A percentile compares a stretch with the other conserved stretches of the same genome.
These are phyloP conservation scores for Lepus oiostolus DNA, from an alignment of 2,797 vertebrate genomes.

Conservation along the genomic window DNA sequence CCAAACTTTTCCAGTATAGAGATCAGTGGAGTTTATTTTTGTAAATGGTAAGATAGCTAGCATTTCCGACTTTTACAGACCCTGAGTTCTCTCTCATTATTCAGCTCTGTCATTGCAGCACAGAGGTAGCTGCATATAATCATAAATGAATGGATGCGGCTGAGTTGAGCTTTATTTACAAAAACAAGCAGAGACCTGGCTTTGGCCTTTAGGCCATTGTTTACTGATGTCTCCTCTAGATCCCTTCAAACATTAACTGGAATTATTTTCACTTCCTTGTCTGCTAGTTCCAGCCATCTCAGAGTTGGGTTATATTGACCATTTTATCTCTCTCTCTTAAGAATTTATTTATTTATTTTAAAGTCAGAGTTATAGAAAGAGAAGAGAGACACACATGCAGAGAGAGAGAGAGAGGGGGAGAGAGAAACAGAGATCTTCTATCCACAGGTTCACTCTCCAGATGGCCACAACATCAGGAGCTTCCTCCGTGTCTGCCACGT, in stretches of 20 bases:
- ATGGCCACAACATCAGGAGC: too few relatives aligned
- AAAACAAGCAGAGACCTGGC: background rate
- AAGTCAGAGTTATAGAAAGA: too few relatives aligned
- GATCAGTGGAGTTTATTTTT: slow-evolving; percentile 16
- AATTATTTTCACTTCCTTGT: background rate
- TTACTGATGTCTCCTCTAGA: background rate
- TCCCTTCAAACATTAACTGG: background rate
- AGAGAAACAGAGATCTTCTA: too few relatives aligned
- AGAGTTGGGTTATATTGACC: slow-evolving; percentile 33
- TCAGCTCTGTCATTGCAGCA: background rate
- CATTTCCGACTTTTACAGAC: background rate
- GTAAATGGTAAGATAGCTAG: background rate
- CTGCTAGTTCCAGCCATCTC: background rate
- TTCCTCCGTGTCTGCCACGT: too few relatives aligned
- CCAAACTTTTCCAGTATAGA: slow-evolving; percentile 20
- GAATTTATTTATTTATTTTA: too few relatives aligned
- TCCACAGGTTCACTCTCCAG: too few relatives aligned
- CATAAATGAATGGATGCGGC: background rate
- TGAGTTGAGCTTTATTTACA: background rate
- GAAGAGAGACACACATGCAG: too few relatives aligned
- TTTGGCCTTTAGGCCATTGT: background rate
- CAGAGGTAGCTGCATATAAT: background rate
- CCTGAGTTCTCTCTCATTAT: background rate
- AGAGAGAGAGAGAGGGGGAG: too few relatives aligned
- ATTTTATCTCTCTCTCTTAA: background rate